Evolutionary conservation across 2,888 invertebrate genomes (phyloP).

Genomic region (Pseudanteris insignis): DNA sequence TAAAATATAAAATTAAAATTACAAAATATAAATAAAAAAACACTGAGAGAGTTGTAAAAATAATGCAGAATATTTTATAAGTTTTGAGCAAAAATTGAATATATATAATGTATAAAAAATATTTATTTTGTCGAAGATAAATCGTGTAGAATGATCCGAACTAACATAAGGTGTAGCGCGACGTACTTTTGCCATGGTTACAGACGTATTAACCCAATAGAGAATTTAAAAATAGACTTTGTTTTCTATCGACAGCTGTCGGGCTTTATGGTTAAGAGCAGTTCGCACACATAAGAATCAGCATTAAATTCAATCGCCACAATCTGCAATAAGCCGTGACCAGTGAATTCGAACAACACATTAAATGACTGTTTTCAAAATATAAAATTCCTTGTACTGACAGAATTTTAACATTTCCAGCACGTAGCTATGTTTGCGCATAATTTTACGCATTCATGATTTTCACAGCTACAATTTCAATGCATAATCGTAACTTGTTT

Average conservation of each 20-base stretch:
- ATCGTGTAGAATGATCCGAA: constrained; percentile 4
- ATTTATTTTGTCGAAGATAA: too few relatives aligned
- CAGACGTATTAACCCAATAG: constrained; percentile 32
- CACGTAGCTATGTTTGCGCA: constrained; percentile 1
- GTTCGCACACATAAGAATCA: constrained; percentile 59
- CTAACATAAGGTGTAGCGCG: constrained; percentile 7
- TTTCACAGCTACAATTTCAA: not conserved
- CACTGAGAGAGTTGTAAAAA: too few relatives aligned
- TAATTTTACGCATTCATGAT: constrained; percentile 1
- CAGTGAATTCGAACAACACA: constrained; percentile 10
- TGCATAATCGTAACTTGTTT: not conserved
- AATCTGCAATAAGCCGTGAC: constrained; percentile 21
- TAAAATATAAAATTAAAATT: too few relatives aligned
- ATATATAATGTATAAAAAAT: too few relatives aligned
- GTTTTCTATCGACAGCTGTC: constrained; percentile 65
- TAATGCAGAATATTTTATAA: too few relatives aligned
- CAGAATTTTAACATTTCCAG: constrained; percentile 11
- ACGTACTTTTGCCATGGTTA: constrained; percentile 24
- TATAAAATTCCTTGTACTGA: constrained; percentile 14
- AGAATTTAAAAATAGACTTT: constrained; percentile 59
- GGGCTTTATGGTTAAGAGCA: constrained; percentile 59
- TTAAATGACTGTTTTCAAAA: constrained; percentile 27
- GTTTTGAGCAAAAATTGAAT: too few relatives aligned
- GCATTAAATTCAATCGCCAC: constrained; percentile 52
- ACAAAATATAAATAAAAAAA: too few relatives aligned